Percentiles rank a stretch among this genome's conserved stretches.
Evolutionary conservation across 2,888 invertebrate genomes (phyloP).

Genomic region (Colostygia pectinataria): DNA sequence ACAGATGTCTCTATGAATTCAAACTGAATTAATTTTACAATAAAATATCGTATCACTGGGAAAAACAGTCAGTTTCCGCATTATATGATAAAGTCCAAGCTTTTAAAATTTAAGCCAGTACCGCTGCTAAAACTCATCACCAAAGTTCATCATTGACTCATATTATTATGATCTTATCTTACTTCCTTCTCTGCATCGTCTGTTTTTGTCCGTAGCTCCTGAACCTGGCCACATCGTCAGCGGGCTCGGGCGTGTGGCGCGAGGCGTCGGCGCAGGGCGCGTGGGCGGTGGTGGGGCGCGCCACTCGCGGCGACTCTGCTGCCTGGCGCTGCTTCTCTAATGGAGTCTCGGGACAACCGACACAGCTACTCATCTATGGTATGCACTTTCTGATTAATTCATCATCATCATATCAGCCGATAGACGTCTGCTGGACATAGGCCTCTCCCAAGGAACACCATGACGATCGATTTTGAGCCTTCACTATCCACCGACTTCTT

Average conservation of each 20-base stretch:
- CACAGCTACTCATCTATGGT: conserved; percentile 66
- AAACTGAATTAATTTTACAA: background rate
- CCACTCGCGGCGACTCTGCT: conserved; percentile 85
- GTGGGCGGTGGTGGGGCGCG: conserved; percentile 63
- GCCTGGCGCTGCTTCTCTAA: conserved; percentile 87
- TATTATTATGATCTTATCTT: too few relatives aligned
- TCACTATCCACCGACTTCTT: too few relatives aligned
- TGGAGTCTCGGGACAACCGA: conserved; percentile 81
- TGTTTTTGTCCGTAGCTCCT: conserved; percentile 28
- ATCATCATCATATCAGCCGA: too few relatives aligned
- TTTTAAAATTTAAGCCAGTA: too few relatives aligned
- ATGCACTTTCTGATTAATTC: background rate
- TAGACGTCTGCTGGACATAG: too few relatives aligned
- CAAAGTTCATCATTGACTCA: too few relatives aligned
- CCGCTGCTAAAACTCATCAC: too few relatives aligned
- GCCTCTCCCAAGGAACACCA: too few relatives aligned
- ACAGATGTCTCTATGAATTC: conserved; percentile 5
- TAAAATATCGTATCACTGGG: background rate
- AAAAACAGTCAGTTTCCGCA: background rate
- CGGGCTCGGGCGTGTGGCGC: conserved; percentile 54
- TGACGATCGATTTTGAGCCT: too few relatives aligned
- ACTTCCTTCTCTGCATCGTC: too few relatives aligned
- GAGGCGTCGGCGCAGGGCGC: conserved; percentile 45
- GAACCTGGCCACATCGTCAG: conserved; percentile 30
- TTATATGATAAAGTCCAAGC: too few relatives aligned